phyloP scores from a whole-genome alignment of 2,888 invertebrate species.

The Sinotaia quadrata region DNA sequence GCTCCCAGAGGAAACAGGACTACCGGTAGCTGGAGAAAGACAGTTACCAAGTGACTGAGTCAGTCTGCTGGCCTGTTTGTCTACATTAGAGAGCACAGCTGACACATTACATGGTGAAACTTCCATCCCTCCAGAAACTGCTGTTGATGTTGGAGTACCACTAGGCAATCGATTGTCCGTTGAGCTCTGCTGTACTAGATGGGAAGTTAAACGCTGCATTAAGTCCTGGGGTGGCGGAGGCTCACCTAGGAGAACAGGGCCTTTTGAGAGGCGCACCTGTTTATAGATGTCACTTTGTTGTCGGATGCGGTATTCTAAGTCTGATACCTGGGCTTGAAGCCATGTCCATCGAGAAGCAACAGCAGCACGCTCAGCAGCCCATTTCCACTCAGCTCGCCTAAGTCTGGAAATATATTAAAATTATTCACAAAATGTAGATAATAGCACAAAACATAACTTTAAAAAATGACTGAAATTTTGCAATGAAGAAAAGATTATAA shows the following conservation, averaged over 20 bases:
- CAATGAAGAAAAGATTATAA: no score
- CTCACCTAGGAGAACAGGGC: conserved; percentile 74
- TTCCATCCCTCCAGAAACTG: conserved; percentile 34
- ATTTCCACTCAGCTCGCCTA: conserved; percentile 72
- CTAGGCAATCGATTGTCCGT: conserved; percentile 1
- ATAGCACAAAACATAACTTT: no score
- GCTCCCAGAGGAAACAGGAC: conserved; percentile 29
- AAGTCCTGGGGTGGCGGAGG: conserved; percentile 51
- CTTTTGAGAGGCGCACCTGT: conserved; percentile 77
- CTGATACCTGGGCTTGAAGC: conserved; percentile 92
- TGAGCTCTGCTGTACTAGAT: not conserved
- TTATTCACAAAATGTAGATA: no score
- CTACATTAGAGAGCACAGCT: conserved; percentile 63
- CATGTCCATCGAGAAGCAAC: conserved; percentile 92
- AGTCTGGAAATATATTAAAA: conserved; percentile 73
- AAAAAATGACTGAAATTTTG: no score
- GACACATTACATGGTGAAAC: conserved; percentile 65
- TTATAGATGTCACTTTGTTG: conserved; percentile 86
- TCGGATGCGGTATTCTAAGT: conserved; percentile 90
- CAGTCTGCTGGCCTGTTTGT: conserved; percentile 63
- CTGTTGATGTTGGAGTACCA: not conserved
- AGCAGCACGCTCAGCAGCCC: conserved; percentile 82
- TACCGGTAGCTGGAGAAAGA: conserved; percentile 54
- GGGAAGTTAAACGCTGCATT: conserved; percentile 16
- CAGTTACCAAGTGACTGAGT: conserved; percentile 65